phyloP scores from a whole-genome alignment of 2,888 invertebrate species.

The Campopleginae sp. region DNA sequence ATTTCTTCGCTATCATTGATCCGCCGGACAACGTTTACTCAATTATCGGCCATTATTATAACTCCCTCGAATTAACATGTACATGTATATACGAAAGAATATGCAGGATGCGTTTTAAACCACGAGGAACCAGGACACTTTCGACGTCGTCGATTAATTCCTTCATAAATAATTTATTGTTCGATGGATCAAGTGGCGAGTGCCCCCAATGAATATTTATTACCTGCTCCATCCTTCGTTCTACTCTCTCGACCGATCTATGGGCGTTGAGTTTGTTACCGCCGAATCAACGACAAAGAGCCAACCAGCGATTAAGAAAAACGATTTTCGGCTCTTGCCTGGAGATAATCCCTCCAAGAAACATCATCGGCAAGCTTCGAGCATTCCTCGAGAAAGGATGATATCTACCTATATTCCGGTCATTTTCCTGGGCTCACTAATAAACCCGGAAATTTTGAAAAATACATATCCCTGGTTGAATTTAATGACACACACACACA shows the following conservation, averaged over 20 bases:
- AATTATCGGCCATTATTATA: constrained; percentile 54
- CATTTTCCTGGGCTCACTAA: too few species aligned
- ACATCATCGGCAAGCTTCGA: too few species aligned
- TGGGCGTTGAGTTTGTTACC: constrained; percentile 8
- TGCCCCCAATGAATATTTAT: constrained; percentile 62
- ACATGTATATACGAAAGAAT: not conserved
- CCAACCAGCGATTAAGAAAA: not conserved
- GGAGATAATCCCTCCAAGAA: too few species aligned
- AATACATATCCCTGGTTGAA: too few species aligned
- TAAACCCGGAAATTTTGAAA: too few species aligned
- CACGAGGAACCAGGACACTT: constrained; percentile 26
- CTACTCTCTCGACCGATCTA: constrained; percentile 3
- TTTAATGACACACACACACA: too few species aligned
- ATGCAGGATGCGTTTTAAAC: constrained; percentile 20
- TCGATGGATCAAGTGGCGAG: constrained; percentile 54
- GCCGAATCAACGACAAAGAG: not conserved
- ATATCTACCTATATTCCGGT: too few species aligned
- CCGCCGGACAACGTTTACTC: constrained; percentile 45
- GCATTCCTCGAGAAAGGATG: too few species aligned
- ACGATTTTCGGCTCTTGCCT: not conserved
- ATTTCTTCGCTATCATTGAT: constrained; percentile 41
- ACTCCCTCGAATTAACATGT: constrained; percentile 22
- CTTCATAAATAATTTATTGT: constrained; percentile 69
- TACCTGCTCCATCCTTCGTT: constrained; percentile 6
- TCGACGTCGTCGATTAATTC: constrained; percentile 56